Percentiles rank a stretch among this genome's conserved stretches.
phyloP scores from a whole-genome alignment of 1,140 invertebrate species.

The Monomorium pharaonis region DNA sequence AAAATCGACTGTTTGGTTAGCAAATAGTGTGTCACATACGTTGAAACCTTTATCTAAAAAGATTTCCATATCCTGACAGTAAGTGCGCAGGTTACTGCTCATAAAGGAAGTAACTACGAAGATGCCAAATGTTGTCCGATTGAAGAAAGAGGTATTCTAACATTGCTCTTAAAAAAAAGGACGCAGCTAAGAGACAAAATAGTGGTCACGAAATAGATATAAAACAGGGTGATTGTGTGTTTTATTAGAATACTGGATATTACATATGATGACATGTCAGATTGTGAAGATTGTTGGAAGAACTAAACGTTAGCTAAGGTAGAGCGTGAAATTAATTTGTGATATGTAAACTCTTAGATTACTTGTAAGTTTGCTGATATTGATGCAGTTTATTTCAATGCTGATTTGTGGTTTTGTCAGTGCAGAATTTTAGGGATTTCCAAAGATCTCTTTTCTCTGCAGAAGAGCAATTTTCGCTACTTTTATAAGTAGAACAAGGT shows the following conservation, averaged over 20 bases:
- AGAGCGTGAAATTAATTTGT: slow-evolving; percentile 58
- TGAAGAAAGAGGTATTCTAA: background rate
- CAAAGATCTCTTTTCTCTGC: background rate
- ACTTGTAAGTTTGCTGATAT: slow-evolving; percentile 20
- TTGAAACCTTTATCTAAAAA: background rate
- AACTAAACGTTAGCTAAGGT: slow-evolving; percentile 6
- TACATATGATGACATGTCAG: slow-evolving; percentile 1
- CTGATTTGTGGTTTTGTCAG: background rate
- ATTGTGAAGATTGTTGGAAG: background rate
- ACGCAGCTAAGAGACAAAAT: background rate
- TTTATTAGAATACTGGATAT: slow-evolving; percentile 29
- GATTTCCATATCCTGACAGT: too few relatives aligned
- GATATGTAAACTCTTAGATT: slow-evolving; percentile 59
- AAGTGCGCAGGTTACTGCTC: background rate
- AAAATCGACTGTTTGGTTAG: background rate
- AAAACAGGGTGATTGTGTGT: slow-evolving; percentile 15
- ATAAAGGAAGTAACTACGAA: background rate
- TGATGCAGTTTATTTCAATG: background rate
- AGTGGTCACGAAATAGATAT: slow-evolving; percentile 7
- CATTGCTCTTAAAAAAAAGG: background rate
- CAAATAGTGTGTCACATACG: background rate
- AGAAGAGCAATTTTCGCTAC: background rate
- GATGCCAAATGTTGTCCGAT: slow-evolving; percentile 27
- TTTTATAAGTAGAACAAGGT: background rate
- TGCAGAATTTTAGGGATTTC: slow-evolving; percentile 6